Evolutionary conservation across 92 coral and sea anemone species (phyloP), one percentile per base, ranked within the genome.

Genomic region (Chrysogorgia sp.): DNA sequence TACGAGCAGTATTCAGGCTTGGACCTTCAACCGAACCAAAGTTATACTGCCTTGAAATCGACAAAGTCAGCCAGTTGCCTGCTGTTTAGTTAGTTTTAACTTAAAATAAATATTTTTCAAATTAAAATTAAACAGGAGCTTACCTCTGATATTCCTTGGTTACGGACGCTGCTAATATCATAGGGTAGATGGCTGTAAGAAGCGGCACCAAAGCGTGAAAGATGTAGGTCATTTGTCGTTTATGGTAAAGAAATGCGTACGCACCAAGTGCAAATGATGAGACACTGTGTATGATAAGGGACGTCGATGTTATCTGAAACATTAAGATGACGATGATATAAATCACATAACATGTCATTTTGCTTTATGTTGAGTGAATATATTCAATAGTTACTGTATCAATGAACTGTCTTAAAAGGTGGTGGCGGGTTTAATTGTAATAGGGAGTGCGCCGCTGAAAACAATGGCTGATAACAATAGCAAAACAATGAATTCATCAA

Each of bases 71-170:
- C n/a, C n/a, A n/a, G n/a, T n/a, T n/a, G n/a, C n/a, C n/a, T n/a
- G n/a, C n/a, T n/a, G n/a, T n/a, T n/a, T n/a, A n/a, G n/a, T n/a
- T n/a, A n/a, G n/a, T n/a, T n/a, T n/a, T n/a, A n/a, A n/a, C n/a
- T n/a, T n/a, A 8, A 10, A 66, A 41, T 32, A 26, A 13, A 58
- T 24, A 25, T 30, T 40, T 32, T 30, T 22, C 65, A 28, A 12
- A 13, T 72, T 21, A 15, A 0, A 32, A 32, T 21, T 0, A 74
- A 15, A 25, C n/a, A 25, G 28, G 12, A 3, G 7, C 90, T 65
- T 88, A 90, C 96, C 84, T 76, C 22, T 92, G 97, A 53, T 92
- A 92, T 80, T 92, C 94, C 30, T 87, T 90, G 14, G 97, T 92
- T 19, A 92, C 94, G 91, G 94, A 92, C 33, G 94, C 83, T 15